Percentiles rank a stretch among this genome's conserved stretches.
phyloP scores from a whole-genome alignment of 2,797 vertebrate genomes.

The Fistularia commersonii region DNA sequence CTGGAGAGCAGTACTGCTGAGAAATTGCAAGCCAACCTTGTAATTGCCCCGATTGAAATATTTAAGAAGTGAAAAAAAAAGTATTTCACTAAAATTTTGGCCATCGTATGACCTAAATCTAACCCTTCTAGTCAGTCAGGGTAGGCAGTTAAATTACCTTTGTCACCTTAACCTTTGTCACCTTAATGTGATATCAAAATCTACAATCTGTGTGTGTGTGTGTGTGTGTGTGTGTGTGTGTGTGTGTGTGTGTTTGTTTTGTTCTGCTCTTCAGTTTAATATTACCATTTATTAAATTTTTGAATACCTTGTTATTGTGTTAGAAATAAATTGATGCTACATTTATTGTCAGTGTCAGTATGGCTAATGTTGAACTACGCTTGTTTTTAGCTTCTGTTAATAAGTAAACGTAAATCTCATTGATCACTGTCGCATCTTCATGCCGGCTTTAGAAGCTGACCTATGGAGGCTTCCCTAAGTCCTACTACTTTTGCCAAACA shows the following conservation, averaged over 20 bases:
- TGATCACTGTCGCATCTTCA: slow-evolving; percentile 33
- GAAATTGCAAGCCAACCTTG: slow-evolving; percentile 20
- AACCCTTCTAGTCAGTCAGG: neutral
- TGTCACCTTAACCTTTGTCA: neutral
- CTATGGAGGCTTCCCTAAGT: neutral
- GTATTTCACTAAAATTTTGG: neutral
- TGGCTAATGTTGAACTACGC: slow-evolving; percentile 49
- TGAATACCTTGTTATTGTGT: too few relatives aligned
- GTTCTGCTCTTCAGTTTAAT: too few relatives aligned
- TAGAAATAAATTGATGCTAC: too few relatives aligned
- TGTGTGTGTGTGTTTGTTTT: neutral
- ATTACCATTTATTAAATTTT: too few relatives aligned
- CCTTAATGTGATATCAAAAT: neutral
- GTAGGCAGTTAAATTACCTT: neutral
- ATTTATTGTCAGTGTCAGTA: slow-evolving; percentile 1
- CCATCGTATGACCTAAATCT: neutral
- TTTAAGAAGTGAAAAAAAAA: slow-evolving; percentile 4
- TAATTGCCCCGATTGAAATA: slow-evolving; percentile 10
- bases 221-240: neutral
- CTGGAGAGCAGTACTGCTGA: slow-evolving; percentile 12
- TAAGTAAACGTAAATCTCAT: slow-evolving; percentile 40
- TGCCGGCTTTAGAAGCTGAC: slow-evolving; percentile 2
- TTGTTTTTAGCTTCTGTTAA: slow-evolving; percentile 39
- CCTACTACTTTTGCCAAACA: slow-evolving; percentile 1
- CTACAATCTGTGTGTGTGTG: neutral